A percentile compares a stretch with the other conserved stretches of the same genome.
phyloP scores from a whole-genome alignment of 1,140 invertebrate genomes.

The Dendroctonus valens region DNA sequence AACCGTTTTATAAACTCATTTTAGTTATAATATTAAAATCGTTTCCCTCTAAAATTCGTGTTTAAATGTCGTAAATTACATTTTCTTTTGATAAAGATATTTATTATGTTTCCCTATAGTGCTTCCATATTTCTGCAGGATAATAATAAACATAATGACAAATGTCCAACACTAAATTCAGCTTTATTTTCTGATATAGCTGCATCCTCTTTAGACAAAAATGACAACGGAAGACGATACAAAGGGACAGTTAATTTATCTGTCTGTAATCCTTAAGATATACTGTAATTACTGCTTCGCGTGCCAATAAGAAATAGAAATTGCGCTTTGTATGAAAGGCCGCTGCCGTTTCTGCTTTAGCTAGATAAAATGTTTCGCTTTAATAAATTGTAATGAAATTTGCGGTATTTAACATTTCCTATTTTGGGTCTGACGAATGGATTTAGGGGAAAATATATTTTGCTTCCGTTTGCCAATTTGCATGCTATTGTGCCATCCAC shows the following conservation, averaged over 20 bases:
- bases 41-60: too few species aligned
- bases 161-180: too few species aligned
- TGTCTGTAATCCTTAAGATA: constrained; percentile 29
- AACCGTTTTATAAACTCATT: too few species aligned
- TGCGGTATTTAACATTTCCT: constrained; percentile 30
- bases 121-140: too few species aligned
- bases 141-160: too few species aligned
- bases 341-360: constrained; percentile 27
- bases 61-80: too few species aligned
- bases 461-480: constrained; percentile 15
- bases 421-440: constrained; percentile 25
- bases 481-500: constrained; percentile 22
- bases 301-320: constrained; percentile 35
- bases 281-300: constrained; percentile 33
- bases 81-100: too few species aligned
- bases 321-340: constrained; percentile 30
- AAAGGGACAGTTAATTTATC: constrained; percentile 36
- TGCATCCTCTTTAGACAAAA: constrained; percentile 30
- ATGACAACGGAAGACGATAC: constrained; percentile 29
- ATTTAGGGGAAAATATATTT: constrained; percentile 18
- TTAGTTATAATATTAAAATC: too few species aligned
- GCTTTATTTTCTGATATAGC: neutral
- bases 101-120: too few species aligned
- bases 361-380: constrained; percentile 33
- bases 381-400: constrained; percentile 35